A percentile compares a stretch with the other conserved stretches of the same genome.
Evolutionary conservation across 1,140 invertebrate genomes (phyloP).

Genomic region (Trachelipus rathkii): DNA sequence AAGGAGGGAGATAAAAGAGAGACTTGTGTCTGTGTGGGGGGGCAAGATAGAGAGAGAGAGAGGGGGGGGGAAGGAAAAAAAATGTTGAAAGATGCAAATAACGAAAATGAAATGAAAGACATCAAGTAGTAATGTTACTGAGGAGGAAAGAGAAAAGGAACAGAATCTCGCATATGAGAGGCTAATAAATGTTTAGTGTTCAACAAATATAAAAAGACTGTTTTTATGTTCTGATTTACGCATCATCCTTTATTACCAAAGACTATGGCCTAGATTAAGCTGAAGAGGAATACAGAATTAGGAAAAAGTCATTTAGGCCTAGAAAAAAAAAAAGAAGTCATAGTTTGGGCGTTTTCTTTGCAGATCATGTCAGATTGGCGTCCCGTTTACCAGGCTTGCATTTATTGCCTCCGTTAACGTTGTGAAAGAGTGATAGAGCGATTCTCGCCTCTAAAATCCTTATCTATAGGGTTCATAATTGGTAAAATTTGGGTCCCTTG

Average conservation of each 20-base stretch:
- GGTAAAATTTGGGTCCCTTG: slow-evolving; percentile 31
- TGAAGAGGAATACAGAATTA: not conserved
- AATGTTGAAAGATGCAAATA: slow-evolving; percentile 33
- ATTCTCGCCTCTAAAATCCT: slow-evolving; percentile 38
- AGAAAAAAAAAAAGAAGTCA: not conserved
- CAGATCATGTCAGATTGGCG: slow-evolving; percentile 17
- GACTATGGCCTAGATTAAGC: not conserved
- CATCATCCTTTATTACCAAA: not conserved
- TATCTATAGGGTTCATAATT: slow-evolving; percentile 40
- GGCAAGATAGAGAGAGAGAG: slow-evolving; percentile 24
- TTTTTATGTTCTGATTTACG: not conserved
- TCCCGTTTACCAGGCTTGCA: slow-evolving; percentile 43
- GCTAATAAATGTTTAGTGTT: not conserved
- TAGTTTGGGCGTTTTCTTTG: slow-evolving; percentile 8
- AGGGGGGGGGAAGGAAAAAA: slow-evolving; percentile 29
- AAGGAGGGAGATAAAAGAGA: not conserved
- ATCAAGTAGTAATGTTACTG: slow-evolving; percentile 24
- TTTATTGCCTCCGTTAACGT: slow-evolving; percentile 43
- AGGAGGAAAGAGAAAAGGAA: slow-evolving; percentile 33
- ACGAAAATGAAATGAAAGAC: slow-evolving; percentile 10
- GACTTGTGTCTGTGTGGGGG: slow-evolving; percentile 26
- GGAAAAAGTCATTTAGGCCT: slow-evolving; percentile 1
- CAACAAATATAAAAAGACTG: not conserved
- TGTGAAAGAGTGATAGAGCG: slow-evolving; percentile 23
- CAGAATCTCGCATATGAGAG: slow-evolving; percentile 28